Conservation (phyloP, 2,113 vertebrate genomes). For the Channa maculata region DNA sequence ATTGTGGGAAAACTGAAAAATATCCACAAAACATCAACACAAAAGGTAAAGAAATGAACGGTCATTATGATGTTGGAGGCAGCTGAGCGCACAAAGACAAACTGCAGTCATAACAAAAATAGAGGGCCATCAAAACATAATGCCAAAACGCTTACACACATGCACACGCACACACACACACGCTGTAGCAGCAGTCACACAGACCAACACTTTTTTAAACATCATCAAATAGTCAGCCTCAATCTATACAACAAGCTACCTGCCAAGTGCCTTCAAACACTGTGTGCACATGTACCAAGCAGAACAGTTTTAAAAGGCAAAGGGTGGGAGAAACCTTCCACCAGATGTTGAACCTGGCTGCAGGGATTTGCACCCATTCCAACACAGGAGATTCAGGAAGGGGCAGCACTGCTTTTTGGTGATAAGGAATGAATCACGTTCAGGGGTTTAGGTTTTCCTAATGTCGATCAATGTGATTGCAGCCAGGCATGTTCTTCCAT, state of each 20-base stretch:
- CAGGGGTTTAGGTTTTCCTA: not conserved
- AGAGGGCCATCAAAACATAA: not conserved
- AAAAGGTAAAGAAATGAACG: not conserved
- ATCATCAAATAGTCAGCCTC: too few species aligned
- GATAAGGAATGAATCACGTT: not conserved
- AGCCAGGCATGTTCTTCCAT: not conserved
- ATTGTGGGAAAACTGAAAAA: not conserved
- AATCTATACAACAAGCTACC: too few species aligned
- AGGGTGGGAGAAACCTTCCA: too few species aligned
- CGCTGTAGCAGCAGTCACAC: too few species aligned
- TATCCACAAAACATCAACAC: slow-evolving; percentile 11
- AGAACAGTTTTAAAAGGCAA: too few species aligned
- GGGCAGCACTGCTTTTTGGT: not conserved
- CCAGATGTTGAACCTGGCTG: not conserved
- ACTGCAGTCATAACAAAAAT: not conserved
- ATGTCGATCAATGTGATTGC: not conserved
- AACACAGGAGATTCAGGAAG: not conserved
- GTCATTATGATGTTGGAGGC: not conserved
- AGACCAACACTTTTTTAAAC: too few species aligned
- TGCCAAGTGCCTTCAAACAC: too few species aligned
- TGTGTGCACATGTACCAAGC: too few species aligned
- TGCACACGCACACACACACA: not conserved
- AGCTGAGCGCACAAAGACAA: not conserved
- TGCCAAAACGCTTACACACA: not conserved
- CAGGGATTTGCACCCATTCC: not conserved